phyloP scores from a whole-genome alignment of 2,113 vertebrate genomes.

The Oryzias woworae region DNA sequence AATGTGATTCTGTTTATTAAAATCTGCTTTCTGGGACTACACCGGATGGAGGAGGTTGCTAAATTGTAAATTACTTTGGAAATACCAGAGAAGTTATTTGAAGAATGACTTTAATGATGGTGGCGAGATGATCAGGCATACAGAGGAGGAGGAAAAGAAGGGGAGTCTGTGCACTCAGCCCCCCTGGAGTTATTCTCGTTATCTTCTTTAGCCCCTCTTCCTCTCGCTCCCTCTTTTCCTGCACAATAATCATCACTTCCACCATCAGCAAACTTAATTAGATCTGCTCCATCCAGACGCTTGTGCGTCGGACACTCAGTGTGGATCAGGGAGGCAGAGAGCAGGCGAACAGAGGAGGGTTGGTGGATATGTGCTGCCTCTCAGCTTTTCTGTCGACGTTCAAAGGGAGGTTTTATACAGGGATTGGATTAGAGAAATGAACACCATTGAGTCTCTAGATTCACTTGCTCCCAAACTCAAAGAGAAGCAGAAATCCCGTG shows the following conservation, averaged over 20 bases:
- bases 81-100: neutral
- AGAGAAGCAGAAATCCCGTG: slow-evolving; percentile 60
- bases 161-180: slow-evolving; percentile 13
- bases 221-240: slow-evolving; percentile 24
- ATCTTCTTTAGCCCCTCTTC: slow-evolving; percentile 36
- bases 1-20: neutral
- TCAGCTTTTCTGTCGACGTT: slow-evolving; percentile 61
- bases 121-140: slow-evolving; percentile 10
- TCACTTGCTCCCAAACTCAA: slow-evolving; percentile 61
- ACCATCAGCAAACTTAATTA: slow-evolving; percentile 71
- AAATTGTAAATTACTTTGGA: neutral
- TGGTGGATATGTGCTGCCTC: slow-evolving; percentile 47
- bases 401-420: slow-evolving; percentile 67
- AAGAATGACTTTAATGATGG: slow-evolving; percentile 21
- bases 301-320: slow-evolving; percentile 48
- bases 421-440: slow-evolving; percentile 75
- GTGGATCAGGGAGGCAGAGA: slow-evolving; percentile 55
- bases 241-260: slow-evolving; percentile 63
- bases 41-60: neutral
- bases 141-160: slow-evolving; percentile 2
- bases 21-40: neutral
- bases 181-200: slow-evolving; percentile 43
- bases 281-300: slow-evolving; percentile 46
- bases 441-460: slow-evolving; percentile 68
- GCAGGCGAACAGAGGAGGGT: slow-evolving; percentile 30